Conservation (phyloP, 2,113 vertebrate genomes). For the Xiphias gladius region DNA sequence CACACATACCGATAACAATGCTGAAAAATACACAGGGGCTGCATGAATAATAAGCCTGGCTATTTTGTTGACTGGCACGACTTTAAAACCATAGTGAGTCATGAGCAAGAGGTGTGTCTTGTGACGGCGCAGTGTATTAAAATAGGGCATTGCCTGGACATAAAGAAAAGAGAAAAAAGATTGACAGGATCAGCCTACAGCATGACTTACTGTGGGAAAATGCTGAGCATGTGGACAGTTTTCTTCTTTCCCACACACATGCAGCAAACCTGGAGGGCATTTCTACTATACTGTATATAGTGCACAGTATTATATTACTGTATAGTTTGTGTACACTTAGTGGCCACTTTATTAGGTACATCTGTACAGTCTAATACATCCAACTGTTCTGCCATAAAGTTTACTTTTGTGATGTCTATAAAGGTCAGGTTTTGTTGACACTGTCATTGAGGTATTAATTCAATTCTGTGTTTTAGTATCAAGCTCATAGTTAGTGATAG, state of each 20-base stretch:
- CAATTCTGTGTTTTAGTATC: too few species aligned
- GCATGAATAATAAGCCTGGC: background rate
- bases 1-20: background rate
- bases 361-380: too few species aligned
- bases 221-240: background rate
- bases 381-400: too few species aligned
- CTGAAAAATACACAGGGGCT: background rate
- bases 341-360: too few species aligned
- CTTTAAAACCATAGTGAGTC: constrained; percentile 28
- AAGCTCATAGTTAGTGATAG: too few species aligned
- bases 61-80: background rate
- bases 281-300: background rate
- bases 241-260: constrained; percentile 2
- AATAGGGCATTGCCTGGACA: constrained; percentile 24
- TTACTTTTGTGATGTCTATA: too few species aligned
- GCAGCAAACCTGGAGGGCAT: constrained; percentile 1
- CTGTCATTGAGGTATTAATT: too few species aligned
- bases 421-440: too few species aligned
- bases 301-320: too few species aligned
- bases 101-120: constrained; percentile 10
- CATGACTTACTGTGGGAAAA: constrained; percentile 28
- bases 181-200: background rate
- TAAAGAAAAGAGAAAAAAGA: background rate
- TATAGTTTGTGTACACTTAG: too few species aligned
- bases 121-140: background rate